phyloP scores from a whole-genome alignment of 1,140 invertebrate genomes.

The Eufriesea mexicana region DNA sequence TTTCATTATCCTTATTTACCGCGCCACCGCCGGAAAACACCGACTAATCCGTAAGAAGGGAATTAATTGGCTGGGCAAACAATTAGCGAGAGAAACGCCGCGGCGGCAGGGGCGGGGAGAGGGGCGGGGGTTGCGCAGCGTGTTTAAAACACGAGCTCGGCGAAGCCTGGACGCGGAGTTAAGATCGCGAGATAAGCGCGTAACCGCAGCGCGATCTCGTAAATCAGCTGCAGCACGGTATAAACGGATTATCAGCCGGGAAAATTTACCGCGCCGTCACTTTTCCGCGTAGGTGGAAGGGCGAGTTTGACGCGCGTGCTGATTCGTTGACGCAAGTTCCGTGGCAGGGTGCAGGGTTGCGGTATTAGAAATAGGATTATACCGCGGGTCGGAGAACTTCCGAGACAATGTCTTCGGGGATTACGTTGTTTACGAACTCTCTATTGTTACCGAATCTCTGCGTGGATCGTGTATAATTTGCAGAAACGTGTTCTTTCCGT shows the following conservation, averaged over 20 bases:
- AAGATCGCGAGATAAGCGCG: constrained; percentile 36
- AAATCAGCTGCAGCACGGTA: constrained; percentile 11
- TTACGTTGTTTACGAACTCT: constrained; percentile 2
- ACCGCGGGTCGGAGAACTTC: not conserved
- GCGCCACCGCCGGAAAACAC: not conserved
- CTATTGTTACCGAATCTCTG: not conserved
- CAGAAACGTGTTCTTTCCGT: too few relatives aligned
- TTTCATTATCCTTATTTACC: constrained; percentile 42
- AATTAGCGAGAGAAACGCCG: constrained; percentile 1
- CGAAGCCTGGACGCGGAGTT: not conserved
- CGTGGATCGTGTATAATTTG: too few relatives aligned
- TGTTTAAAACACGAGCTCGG: constrained; percentile 20
- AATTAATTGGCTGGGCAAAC: constrained; percentile 41
- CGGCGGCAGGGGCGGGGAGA: too few relatives aligned
- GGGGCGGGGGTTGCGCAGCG: too few relatives aligned
- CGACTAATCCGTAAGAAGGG: constrained; percentile 40
- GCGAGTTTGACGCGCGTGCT: not conserved
- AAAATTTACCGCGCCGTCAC: constrained; percentile 26
- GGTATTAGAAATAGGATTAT: constrained; percentile 22
- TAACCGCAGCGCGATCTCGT: constrained; percentile 30
- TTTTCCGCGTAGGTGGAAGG: constrained; percentile 12
- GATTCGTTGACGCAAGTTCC: constrained; percentile 12
- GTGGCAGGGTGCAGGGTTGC: not conserved
- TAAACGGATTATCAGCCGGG: constrained; percentile 42
- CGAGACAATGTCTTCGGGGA: constrained; percentile 4